A percentile compares a stretch with the other conserved stretches of the same genome.
phyloP scores from a whole-genome alignment of 2,888 invertebrate species.

The Falcaria lacertinaria region DNA sequence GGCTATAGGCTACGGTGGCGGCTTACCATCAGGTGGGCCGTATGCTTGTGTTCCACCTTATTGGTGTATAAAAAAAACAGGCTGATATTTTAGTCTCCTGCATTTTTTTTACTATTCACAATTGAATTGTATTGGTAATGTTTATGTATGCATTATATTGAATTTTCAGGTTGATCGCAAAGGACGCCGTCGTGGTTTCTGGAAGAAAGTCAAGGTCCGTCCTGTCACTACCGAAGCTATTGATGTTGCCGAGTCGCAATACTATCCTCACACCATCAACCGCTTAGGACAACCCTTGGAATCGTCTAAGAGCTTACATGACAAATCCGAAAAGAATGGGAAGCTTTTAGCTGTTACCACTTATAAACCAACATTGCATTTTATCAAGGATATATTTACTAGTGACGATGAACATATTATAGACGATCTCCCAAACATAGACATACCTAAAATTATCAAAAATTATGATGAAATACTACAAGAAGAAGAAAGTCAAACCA shows the following conservation, averaged over 20 bases:
- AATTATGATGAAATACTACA: constrained; percentile 10
- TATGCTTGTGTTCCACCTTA: too few relatives aligned
- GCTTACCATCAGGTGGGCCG: too few relatives aligned
- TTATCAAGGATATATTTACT: constrained; percentile 51
- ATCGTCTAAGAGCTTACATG: constrained; percentile 35
- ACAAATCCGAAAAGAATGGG: constrained; percentile 37
- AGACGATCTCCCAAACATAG: constrained; percentile 38
- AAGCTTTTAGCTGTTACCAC: constrained; percentile 53
- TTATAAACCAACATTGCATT: constrained; percentile 57
- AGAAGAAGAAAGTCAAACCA: constrained; percentile 19
- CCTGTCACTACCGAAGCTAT: constrained; percentile 81
- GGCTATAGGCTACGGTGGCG: too few relatives aligned
- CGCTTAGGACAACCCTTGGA: constrained; percentile 53
- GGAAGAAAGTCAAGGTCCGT: constrained; percentile 85
- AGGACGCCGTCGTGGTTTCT: constrained; percentile 82
- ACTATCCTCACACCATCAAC: constrained; percentile 79
- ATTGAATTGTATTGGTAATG: too few relatives aligned
- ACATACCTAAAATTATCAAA: constrained; percentile 47
- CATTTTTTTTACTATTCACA: too few relatives aligned
- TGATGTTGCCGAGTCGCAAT: constrained; percentile 89
- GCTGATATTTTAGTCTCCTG: too few relatives aligned
- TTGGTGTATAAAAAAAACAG: too few relatives aligned
- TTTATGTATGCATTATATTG: too few relatives aligned
- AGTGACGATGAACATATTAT: constrained; percentile 37
- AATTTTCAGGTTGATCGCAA: constrained; percentile 48